Conservation (phyloP, 2,797 vertebrate genomes). For the Parotocinclus haroldoi region DNA sequence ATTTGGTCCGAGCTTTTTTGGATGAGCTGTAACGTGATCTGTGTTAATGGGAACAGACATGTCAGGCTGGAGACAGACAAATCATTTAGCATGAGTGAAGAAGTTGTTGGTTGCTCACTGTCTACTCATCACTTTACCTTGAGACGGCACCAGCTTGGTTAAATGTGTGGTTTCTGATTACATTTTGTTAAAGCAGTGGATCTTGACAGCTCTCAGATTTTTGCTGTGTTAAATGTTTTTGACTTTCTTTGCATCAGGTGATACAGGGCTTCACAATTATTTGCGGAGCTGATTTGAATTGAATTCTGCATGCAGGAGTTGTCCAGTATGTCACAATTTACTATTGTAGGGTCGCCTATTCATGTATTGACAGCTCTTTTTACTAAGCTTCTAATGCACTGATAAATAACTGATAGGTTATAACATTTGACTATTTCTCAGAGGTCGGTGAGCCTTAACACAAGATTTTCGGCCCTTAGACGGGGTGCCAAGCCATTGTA, state of each 20-base stretch:
- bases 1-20: constrained; percentile 41
- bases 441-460: too few relatives aligned
- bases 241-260: neutral
- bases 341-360: too few relatives aligned
- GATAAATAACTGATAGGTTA: too few relatives aligned
- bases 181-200: neutral
- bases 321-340: too few relatives aligned
- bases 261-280: neutral
- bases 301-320: too few relatives aligned
- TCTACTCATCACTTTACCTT: constrained; percentile 5
- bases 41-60: constrained; percentile 15
- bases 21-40: constrained; percentile 44
- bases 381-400: too few relatives aligned
- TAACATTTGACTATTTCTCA: too few relatives aligned
- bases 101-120: neutral
- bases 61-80: constrained; percentile 25
- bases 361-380: too few relatives aligned
- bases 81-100: constrained; percentile 19
- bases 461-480: too few relatives aligned
- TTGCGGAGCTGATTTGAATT: too few relatives aligned
- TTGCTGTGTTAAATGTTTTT: neutral
- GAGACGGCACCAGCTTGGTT: constrained; percentile 10
- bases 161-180: neutral
- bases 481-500: too few relatives aligned
- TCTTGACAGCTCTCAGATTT: neutral